A percentile compares a stretch with the other conserved stretches of the same genome.
These are phyloP conservation scores for Colletes latitarsis DNA, from an alignment of 1,140 invertebrate species.

Conservation along the genomic window DNA sequence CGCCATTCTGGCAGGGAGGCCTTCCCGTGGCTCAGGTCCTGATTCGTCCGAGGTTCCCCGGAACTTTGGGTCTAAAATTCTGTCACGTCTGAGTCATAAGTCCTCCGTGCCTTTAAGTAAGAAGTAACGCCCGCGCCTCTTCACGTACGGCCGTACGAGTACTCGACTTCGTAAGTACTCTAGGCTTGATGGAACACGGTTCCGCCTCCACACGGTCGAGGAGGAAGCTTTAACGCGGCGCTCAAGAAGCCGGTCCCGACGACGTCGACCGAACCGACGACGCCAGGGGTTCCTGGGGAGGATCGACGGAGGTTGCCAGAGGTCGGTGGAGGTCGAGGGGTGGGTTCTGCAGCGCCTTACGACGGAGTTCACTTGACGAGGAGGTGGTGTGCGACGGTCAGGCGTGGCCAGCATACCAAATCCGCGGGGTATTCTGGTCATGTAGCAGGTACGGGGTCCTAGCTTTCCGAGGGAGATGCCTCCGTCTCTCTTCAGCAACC, in stretches of 20 bases:
- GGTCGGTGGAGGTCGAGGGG: slow-evolving; percentile 38
- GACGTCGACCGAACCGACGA: slow-evolving; percentile 19
- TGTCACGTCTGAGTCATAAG: slow-evolving; percentile 71
- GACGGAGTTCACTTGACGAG: slow-evolving; percentile 74
- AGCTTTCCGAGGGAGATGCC: slow-evolving; percentile 57
- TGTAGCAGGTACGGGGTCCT: slow-evolving; percentile 72
- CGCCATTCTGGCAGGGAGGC: background rate
- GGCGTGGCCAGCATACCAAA: slow-evolving; percentile 80
- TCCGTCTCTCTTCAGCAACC: slow-evolving; percentile 20
- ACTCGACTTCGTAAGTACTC: slow-evolving; percentile 65
- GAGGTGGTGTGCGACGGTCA: slow-evolving; percentile 71
- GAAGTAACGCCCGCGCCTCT: slow-evolving; percentile 62
- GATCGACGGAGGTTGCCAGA: slow-evolving; percentile 35
- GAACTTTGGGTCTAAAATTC: slow-evolving; percentile 56
- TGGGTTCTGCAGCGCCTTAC: slow-evolving; percentile 65
- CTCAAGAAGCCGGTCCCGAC: background rate
- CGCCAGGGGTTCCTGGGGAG: slow-evolving; percentile 28
- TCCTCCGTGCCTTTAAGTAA: slow-evolving; percentile 70
- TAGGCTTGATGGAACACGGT: slow-evolving; percentile 5
- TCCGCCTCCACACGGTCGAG: slow-evolving; percentile 15
- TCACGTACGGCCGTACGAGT: slow-evolving; percentile 33
- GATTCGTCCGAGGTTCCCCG: too few species aligned
- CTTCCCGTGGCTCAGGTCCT: too few species aligned
- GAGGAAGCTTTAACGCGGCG: background rate
- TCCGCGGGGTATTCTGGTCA: slow-evolving; percentile 79